phyloP scores from a whole-genome alignment of 2,888 invertebrate genomes.

The Drosophila stalkeri region DNA sequence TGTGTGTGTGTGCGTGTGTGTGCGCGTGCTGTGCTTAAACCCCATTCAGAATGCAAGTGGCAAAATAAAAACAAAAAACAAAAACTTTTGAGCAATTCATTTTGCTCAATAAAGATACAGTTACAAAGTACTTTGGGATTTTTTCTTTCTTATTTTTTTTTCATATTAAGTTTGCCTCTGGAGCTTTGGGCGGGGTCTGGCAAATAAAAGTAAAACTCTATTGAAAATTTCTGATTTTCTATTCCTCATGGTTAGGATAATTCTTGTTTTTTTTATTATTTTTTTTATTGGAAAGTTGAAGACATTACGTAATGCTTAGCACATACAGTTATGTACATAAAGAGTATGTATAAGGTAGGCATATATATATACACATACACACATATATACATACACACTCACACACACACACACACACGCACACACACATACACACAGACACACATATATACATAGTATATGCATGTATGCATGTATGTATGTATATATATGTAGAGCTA shows the following conservation, averaged over 20 bases:
- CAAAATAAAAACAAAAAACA: not conserved
- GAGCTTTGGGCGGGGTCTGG: not conserved
- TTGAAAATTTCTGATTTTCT: constrained; percentile 25
- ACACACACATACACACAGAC: constrained; percentile 44
- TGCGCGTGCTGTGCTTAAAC: constrained; percentile 46
- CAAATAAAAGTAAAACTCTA: constrained; percentile 2
- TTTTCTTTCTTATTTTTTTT: not conserved
- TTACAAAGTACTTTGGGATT: constrained; percentile 20
- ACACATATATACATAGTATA: not conserved
- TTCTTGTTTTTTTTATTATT: not conserved
- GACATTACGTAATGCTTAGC: constrained; percentile 71
- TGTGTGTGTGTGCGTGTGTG: not conserved
- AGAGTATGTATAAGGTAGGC: constrained; percentile 52
- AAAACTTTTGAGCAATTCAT: constrained; percentile 43
- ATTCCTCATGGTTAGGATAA: not conserved
- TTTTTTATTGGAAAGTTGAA: constrained; percentile 38
- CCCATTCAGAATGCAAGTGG: constrained; percentile 40
- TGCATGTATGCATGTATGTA: constrained; percentile 1
- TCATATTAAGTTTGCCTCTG: not conserved
- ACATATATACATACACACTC: constrained; percentile 47
- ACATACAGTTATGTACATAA: constrained; percentile 75
- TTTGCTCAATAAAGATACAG: constrained; percentile 31
- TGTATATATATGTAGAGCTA: constrained; percentile 32
- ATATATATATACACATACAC: constrained; percentile 51
- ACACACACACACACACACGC: constrained; percentile 48